Evolutionary conservation across 2,113 vertebrate species (phyloP), one percentile per base, ranked within the genome.

Genomic region (Oenanthe melanoleuca): DNA sequence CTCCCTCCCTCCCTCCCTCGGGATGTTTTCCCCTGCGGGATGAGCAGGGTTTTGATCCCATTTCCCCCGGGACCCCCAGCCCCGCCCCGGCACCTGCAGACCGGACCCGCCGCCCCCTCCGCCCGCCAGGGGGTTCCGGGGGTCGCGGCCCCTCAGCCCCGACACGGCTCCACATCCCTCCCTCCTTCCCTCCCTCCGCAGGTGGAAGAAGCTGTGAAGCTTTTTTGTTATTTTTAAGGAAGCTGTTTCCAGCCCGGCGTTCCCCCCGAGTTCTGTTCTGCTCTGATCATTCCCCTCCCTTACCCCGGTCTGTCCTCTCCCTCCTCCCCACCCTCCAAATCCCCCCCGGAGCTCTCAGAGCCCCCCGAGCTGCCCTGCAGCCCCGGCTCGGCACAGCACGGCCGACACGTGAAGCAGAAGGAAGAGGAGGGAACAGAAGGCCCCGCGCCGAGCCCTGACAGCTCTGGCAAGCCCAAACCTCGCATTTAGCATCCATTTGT

Each of bases 261-360:
- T 26, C 13, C 52, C 69, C 24, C 8, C 8, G 18, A 4, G 8
- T 18, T 9, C 23, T 3, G 12, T 26, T 50, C 34, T 26, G 42
- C 34, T 53, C 17, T 16, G 40, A 40, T 40, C 40, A 42, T 15
- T 42, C 14, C 7, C 15, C 5, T 26, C 31, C 13, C 10, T 22
- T 0, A 7, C 6, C 9, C 24, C 0, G 0, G 25, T 23, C 59
- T 11, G 2, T 13, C 16, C 57, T 33, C 12, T 20, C 37, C 1
- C 6, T 29, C 2, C 38, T 34, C 44, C 45, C 69, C 22, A 12
- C 40, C 78, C 72, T 14, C 69, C n/a, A 2, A 59, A 59, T 3
- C 21, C 21, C 28, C 31, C 24, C 12, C n/a, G 38, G 24, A 21
- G 65, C 60, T 29, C n/a, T 8, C 14, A 0, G 75, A 24, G 52